Base-by-base conservation (phyloP, 2,888 invertebrate genomes). In the Aporophyla lueneburgensis region DNA sequence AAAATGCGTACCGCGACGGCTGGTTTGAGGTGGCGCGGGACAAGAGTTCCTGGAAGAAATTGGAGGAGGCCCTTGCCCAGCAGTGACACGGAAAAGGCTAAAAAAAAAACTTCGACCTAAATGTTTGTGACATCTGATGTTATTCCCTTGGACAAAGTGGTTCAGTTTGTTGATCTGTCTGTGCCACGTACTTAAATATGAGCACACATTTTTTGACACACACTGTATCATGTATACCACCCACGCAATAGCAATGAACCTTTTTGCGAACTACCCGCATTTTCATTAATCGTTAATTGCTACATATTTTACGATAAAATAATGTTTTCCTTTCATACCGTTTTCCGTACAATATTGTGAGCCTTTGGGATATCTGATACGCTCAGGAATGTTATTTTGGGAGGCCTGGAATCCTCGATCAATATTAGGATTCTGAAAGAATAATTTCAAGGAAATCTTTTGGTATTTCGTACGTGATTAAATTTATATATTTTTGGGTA, bases 241-340 rank as follows among this genome's bases (percentile, higher is more conserved):
- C 65, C 68, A 71, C 68, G 61, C 49, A 5, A 21, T 12, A 56
- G n/a, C 40, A 21, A 0, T 24, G 40, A 65, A 53, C 70, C 69
- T 83, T 74, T 82, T 49, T 19, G 46, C 19, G 43, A 71, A 68
- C 66, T 86, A 74, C 80, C 63, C 59, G 46, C 65, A 71, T 75
- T 75, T 86, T 76, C 76, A 86, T 74, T 83, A 80, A 68, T 65
- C 76, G 65, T 73, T 83, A 86, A 84, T 86, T 79, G 74, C 75
- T 86, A 76, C 74, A 79, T 74, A 78, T 86, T 74, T 83, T 66
- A 76, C 68, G 71, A 66, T 68, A 72, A 69, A 81, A 85, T 49
- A 85, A 81, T 82, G 71, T 84, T 82, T 81, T 81, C 61, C 43
- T 69, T 77, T 58, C 2, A 5, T 53, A 62, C 72, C 72, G 72